Evolutionary conservation across 1,140 invertebrate genomes (phyloP), one percentile per base, ranked within the genome.

Genomic region (Pseudomyrmex gracilis): DNA sequence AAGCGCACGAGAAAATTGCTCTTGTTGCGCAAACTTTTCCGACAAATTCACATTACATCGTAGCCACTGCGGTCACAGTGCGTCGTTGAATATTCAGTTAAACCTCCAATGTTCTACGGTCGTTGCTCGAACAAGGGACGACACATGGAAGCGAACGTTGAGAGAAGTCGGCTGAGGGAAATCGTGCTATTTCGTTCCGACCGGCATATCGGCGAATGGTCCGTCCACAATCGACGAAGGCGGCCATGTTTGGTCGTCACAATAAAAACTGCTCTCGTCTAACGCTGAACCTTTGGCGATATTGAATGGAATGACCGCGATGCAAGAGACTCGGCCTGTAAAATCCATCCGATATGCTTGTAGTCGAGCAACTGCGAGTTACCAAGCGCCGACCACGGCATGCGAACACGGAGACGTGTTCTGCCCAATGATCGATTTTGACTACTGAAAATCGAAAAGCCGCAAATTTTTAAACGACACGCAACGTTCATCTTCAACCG

Each of bases 301-400:
- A 78, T 86, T 84, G 86, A 87, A 86, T 87, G 82, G 73, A 77
- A 87, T 73, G 71, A 83, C 55, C 64, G 34, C 49, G 13, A 53
- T 7, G 47, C 76, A 70, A 87, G 82, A 51, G 82, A 70, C 55
- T 34, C 53, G 9, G 63, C 57, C 70, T 83, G 63, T 87, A 87
- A 87, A 87, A 87, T n/a, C 63, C 57, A 87, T 87, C 85, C 85
- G 85, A 84, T 87, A 84, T 64, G 68, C 73, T 61, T 63, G 73
- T 34, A 34, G 34, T 80, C 73, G 73, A 51, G 58, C 82, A 57
- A 34, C 20, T 55, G 20, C 76, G 7, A 78, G 63, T 51, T 77
- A 77, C 24, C 10, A 15, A 15, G 34, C 15, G 13, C 64, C 64
- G 12, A 9, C 2, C 15, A n/a, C n/a, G 20, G 47, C 66, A 10